A percentile compares a stretch with the other conserved stretches of the same genome.
Conservation (phyloP, 2,888 invertebrate species). For the Heliconius erato region DNA sequence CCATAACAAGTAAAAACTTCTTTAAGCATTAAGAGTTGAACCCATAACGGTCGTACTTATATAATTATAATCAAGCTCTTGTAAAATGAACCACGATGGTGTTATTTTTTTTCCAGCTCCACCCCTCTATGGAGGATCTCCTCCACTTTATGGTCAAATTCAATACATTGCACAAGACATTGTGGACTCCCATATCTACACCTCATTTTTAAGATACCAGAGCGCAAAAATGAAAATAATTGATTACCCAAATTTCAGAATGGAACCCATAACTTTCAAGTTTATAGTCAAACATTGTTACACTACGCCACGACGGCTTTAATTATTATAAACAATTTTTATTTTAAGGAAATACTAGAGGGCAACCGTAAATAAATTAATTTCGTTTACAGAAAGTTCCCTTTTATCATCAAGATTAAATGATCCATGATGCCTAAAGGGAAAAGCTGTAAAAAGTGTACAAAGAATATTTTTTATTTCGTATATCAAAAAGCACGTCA, state of each 20-base stretch:
- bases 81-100: too few relatives aligned
- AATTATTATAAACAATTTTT: background rate
- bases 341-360: constrained; percentile 3
- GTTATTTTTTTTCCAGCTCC: too few relatives aligned
- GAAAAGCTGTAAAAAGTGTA: constrained; percentile 1
- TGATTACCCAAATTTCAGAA: background rate
- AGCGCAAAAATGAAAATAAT: too few relatives aligned
- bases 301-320: background rate
- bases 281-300: background rate
- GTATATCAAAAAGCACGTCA: background rate
- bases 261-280: background rate
- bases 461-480: constrained; percentile 21
- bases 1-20: too few relatives aligned
- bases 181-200: too few relatives aligned
- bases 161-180: too few relatives aligned
- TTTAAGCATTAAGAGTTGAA: too few relatives aligned
- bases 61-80: too few relatives aligned
- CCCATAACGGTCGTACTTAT: too few relatives aligned
- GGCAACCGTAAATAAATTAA: constrained; percentile 20
- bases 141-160: too few relatives aligned
- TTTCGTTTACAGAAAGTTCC: background rate
- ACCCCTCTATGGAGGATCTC: too few relatives aligned
- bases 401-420: constrained; percentile 26
- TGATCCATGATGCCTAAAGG: constrained; percentile 16
- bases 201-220: too few relatives aligned